phyloP scores from a whole-genome alignment of 2,113 vertebrate genomes.

The Neofelis nebulosa region DNA sequence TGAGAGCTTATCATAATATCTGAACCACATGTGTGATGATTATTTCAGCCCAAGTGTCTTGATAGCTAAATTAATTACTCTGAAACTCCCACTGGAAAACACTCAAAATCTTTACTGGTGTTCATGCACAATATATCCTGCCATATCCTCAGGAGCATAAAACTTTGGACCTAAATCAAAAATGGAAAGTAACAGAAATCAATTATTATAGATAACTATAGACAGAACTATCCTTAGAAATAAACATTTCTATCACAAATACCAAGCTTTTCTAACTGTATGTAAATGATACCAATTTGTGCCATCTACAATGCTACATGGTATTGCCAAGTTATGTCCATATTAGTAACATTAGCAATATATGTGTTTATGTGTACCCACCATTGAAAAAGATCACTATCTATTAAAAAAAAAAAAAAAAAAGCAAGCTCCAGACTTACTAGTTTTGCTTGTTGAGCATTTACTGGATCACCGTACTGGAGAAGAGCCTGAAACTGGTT shows the following conservation, averaged over 20 bases:
- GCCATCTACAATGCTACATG: background rate
- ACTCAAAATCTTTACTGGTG: background rate
- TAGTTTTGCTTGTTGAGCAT: slow-evolving; percentile 97
- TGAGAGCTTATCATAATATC: background rate
- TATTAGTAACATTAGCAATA: background rate
- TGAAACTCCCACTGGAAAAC: background rate
- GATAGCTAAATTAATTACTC: background rate
- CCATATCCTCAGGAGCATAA: background rate
- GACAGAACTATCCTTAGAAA: background rate
- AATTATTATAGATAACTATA: background rate
- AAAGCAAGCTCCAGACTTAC: slow-evolving; percentile 83
- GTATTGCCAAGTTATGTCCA: background rate
- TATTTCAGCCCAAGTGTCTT: background rate
- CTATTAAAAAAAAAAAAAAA: background rate
- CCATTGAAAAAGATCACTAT: background rate
- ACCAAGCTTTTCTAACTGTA: background rate
- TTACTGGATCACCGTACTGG: slow-evolving; percentile 95
- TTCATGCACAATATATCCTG: background rate
- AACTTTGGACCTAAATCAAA: background rate
- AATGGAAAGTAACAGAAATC: background rate
- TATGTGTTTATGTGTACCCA: accelerated
- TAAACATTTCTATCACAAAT: background rate
- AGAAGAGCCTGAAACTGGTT: slow-evolving; percentile 99
- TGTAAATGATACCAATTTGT: background rate
- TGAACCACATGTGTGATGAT: background rate